Evolutionary conservation across 2,888 invertebrate species (phyloP).

Genomic region (Phlogophora meticulosa): DNA sequence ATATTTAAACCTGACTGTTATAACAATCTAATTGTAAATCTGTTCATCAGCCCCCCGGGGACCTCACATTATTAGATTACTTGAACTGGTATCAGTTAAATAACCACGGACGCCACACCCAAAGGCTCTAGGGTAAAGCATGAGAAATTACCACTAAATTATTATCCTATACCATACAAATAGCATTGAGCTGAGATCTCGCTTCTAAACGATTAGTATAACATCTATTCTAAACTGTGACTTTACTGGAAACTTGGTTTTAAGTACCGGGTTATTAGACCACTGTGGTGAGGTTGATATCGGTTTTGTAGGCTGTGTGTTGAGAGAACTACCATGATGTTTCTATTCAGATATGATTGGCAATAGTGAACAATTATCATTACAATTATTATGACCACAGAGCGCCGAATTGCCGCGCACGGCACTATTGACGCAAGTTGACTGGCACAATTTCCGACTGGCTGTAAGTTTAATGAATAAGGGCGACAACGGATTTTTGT

Average conservation of each 20-base stretch:
- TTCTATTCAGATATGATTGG: too few species aligned
- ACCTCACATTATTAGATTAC: neutral
- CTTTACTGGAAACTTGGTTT: conserved; percentile 58
- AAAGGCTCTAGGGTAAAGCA: conserved; percentile 85
- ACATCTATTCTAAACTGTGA: conserved; percentile 77
- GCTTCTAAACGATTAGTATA: conserved; percentile 77
- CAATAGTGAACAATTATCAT: too few species aligned
- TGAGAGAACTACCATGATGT: neutral
- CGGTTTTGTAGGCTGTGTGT: neutral
- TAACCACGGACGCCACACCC: conserved; percentile 72
- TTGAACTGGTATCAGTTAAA: conserved; percentile 43
- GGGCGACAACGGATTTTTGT: too few species aligned
- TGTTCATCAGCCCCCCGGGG: neutral
- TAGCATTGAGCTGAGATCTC: conserved; percentile 91
- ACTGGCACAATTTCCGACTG: too few species aligned
- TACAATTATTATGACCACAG: too few species aligned
- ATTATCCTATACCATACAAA: conserved; percentile 84
- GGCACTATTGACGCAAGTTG: too few species aligned
- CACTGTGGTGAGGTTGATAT: conserved; percentile 8
- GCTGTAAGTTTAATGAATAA: too few species aligned
- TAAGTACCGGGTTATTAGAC: conserved; percentile 55
- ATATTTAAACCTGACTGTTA: neutral
- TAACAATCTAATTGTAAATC: neutral
- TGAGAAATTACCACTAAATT: conserved; percentile 84
- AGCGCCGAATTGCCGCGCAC: too few species aligned